Conservation (phyloP, 2,113 vertebrate species). For the Parus major region DNA sequence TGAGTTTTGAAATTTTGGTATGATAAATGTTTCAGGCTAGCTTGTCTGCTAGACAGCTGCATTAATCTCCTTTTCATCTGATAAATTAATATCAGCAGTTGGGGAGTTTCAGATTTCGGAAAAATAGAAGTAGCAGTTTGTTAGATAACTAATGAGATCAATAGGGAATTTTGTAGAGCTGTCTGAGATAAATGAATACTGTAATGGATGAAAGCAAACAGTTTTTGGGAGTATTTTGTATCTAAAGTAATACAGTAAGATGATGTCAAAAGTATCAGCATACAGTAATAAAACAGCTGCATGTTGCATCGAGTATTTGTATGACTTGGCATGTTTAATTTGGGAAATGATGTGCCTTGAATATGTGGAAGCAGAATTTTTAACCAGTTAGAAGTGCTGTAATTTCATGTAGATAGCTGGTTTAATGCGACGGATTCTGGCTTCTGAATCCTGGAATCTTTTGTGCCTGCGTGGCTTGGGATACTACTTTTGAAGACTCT, state of each 20-base stretch:
- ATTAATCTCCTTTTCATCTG: neutral
- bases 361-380: neutral
- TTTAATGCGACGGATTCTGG: neutral
- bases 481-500: neutral
- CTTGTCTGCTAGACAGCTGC: neutral
- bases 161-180: neutral
- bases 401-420: neutral
- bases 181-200: neutral
- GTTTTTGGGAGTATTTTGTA: neutral
- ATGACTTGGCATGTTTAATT: neutral
- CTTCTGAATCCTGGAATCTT: neutral
- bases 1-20: neutral
- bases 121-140: neutral
- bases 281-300: neutral
- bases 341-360: neutral
- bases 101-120: neutral
- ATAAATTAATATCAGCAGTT: neutral
- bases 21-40: neutral
- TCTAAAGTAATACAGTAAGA: neutral
- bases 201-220: neutral
- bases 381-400: neutral
- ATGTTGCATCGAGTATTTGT: neutral
- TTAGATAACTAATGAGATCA: neutral
- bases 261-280: neutral
- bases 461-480: neutral